These are phyloP conservation scores for Mola mola DNA, from an alignment of 2,113 vertebrate genomes.

Conservation along the genomic window DNA sequence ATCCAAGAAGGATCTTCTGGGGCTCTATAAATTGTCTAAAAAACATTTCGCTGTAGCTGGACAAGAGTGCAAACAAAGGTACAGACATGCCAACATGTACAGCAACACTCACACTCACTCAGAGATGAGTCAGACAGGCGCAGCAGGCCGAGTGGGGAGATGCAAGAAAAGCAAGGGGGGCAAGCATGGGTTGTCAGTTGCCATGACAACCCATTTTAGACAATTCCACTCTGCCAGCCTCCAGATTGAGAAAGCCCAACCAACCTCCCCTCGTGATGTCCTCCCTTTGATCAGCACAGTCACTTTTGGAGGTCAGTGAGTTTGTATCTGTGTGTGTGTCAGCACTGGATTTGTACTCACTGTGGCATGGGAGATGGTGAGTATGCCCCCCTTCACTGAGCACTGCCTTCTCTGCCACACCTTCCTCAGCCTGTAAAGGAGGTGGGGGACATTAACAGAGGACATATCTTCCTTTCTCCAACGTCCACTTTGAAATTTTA, in stretches of 20 bases:
- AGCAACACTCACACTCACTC: constrained; percentile 35
- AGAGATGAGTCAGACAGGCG: constrained; percentile 71
- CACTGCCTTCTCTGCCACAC: constrained; percentile 87
- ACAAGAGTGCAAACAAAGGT: constrained; percentile 10
- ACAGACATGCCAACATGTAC: constrained; percentile 42
- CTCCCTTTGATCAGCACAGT: constrained; percentile 48
- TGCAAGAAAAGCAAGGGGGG: neutral
- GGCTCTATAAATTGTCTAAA: too few relatives aligned
- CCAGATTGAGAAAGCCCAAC: constrained; percentile 56
- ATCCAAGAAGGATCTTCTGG: too few relatives aligned
- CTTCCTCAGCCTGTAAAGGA: constrained; percentile 79
- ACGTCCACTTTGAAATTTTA: constrained; percentile 10
- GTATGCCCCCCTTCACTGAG: constrained; percentile 84
- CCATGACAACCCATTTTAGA: constrained; percentile 78
- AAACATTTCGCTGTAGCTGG: constrained; percentile 40
- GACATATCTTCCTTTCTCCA: neutral
- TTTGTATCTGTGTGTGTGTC: constrained; percentile 19
- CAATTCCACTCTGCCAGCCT: constrained; percentile 58
- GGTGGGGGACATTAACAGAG: constrained; percentile 15
- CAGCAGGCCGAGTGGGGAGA: constrained; percentile 47
- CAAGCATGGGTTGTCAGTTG: constrained; percentile 69
- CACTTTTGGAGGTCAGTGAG: constrained; percentile 22
- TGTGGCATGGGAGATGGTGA: constrained; percentile 86
- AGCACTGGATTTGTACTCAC: constrained; percentile 67
- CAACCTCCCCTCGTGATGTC: constrained; percentile 39